These are phyloP conservation scores for Cuniculus paca DNA, from an alignment of 2,797 vertebrate species.

Conservation along the genomic window DNA sequence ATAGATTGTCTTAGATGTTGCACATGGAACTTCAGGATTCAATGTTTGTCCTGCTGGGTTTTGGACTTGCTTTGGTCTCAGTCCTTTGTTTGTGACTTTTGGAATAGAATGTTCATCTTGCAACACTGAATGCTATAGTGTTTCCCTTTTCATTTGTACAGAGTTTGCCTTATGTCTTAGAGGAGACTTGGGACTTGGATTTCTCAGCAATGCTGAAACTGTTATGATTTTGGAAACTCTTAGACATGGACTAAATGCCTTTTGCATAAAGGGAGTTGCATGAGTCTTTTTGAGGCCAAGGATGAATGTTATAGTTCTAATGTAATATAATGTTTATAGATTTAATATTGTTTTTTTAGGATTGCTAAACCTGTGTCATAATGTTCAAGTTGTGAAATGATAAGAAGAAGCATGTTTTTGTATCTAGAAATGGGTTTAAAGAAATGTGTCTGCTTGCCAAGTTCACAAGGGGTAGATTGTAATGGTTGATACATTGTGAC, in stretches of 20 bases:
- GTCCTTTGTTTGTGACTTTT: no score
- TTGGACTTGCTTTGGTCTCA: no score
- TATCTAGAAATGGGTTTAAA: background rate
- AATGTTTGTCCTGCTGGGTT: no score
- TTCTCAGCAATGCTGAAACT: background rate
- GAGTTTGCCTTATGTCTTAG: no score
- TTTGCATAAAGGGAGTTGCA: background rate
- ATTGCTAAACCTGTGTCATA: background rate
- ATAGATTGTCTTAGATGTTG: no score
- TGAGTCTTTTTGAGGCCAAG: background rate
- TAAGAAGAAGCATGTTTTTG: background rate
- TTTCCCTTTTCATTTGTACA: no score
- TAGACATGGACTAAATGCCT: background rate
- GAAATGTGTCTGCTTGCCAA: background rate
- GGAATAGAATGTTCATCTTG: no score
- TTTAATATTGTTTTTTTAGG: background rate
- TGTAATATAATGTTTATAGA: background rate
- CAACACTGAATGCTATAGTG: no score
- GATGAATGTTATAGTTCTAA: background rate
- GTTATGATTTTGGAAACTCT: background rate
- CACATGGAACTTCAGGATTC: no score
- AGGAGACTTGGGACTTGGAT: background rate
- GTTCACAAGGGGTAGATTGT: background rate
- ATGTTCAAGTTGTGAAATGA: background rate
- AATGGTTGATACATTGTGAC: background rate